phyloP scores from a whole-genome alignment of 2,113 vertebrate species.

The Erythrocercus mccallii region DNA sequence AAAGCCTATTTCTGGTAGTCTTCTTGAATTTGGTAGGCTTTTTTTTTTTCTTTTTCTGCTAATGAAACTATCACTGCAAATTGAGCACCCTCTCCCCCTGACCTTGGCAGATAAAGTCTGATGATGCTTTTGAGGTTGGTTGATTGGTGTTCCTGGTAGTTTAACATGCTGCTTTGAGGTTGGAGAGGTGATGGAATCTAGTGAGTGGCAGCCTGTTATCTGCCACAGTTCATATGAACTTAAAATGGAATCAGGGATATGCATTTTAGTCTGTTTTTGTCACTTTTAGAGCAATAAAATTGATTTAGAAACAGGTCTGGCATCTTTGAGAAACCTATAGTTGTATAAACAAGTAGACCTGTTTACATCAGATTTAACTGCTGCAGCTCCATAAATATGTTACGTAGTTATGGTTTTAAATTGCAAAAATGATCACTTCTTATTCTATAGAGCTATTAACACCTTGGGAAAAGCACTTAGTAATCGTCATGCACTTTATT shows the following conservation, averaged over 20 bases:
- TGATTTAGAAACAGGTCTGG: not conserved
- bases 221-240: not conserved
- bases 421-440: not conserved
- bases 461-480: not conserved
- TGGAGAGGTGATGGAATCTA: not conserved
- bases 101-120: not conserved
- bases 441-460: not conserved
- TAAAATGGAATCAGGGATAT: not conserved
- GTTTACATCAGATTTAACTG: not conserved
- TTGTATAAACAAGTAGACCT: not conserved
- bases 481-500: not conserved
- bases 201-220: not conserved
- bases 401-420: not conserved
- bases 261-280: not conserved
- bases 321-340: not conserved
- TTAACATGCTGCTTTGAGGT: not conserved
- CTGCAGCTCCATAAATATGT: not conserved
- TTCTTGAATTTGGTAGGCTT: not conserved
- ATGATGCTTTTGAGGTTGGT: not conserved
- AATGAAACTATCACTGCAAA: not conserved
- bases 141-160: not conserved
- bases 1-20: not conserved
- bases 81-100: rapidly evolving
- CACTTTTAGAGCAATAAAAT: not conserved
- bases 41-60: not conserved